Evolutionary conservation across 1,140 invertebrate genomes (phyloP).

Genomic region (Maconellicoccus hirsutus): DNA sequence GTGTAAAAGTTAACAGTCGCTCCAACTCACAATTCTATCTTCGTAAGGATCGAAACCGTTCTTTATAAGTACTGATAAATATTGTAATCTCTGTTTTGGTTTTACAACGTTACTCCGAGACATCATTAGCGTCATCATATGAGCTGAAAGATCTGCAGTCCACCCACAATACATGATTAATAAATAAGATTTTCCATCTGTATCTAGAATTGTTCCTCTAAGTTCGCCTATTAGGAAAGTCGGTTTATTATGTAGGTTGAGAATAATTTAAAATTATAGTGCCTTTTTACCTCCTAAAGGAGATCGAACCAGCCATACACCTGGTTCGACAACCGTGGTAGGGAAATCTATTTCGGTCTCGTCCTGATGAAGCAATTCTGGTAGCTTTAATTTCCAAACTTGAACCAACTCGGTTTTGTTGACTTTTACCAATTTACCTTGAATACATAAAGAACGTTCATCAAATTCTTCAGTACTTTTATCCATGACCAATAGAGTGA

Average conservation of each 20-base stretch:
- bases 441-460: constrained; percentile 29
- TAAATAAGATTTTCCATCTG: constrained; percentile 26
- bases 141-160: constrained; percentile 25
- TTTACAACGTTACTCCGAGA: constrained; percentile 25
- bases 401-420: constrained; percentile 27
- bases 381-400: constrained; percentile 29
- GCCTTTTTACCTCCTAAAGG: constrained; percentile 29
- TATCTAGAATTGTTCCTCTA: constrained; percentile 27
- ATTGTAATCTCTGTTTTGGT: constrained; percentile 25
- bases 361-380: constrained; percentile 22
- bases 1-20: constrained; percentile 26
- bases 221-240: constrained; percentile 28
- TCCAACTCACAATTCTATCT: constrained; percentile 30
- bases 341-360: constrained; percentile 27
- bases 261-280: constrained; percentile 10
- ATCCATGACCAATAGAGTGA: constrained; percentile 29
- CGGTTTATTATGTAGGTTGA: not conserved
- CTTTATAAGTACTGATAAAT: constrained; percentile 27
- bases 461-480: constrained; percentile 28
- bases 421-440: constrained; percentile 27
- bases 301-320: constrained; percentile 29
- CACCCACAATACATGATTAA: constrained; percentile 28
- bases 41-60: constrained; percentile 28
- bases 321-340: constrained; percentile 24
- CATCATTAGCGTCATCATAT: constrained; percentile 29